phyloP scores from a whole-genome alignment of 2,113 vertebrate genomes.

The Siniperca knerii region DNA sequence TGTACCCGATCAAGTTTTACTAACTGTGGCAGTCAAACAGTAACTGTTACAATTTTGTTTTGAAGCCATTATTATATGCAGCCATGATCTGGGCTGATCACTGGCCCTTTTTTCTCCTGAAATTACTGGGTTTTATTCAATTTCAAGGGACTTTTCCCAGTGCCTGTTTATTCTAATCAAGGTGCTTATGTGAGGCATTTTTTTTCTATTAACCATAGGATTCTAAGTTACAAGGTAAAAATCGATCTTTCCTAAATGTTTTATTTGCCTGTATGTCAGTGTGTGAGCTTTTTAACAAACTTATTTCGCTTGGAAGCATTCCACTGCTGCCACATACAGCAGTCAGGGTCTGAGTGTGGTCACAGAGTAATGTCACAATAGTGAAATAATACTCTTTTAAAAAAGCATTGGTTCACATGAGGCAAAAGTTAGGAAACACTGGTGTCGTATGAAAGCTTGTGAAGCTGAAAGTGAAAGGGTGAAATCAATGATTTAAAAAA shows the following conservation, averaged over 20 bases:
- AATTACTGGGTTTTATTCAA: background rate
- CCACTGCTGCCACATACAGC: background rate
- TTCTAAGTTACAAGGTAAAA: background rate
- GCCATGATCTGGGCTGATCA: background rate
- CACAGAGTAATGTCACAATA: background rate
- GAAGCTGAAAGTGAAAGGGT: slow-evolving; percentile 41
- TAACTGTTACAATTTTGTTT: background rate
- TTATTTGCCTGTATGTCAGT: background rate
- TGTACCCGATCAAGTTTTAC: background rate
- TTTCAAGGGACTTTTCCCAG: background rate
- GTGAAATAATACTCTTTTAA: background rate
- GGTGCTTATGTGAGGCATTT: background rate
- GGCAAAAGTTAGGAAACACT: slow-evolving; percentile 8
- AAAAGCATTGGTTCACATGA: background rate
- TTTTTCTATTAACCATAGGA: background rate
- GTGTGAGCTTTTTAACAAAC: background rate
- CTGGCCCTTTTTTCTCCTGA: background rate
- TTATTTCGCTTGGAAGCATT: background rate
- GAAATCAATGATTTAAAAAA: slow-evolving; percentile 29
- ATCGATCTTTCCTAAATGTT: background rate
- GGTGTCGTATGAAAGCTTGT: slow-evolving; percentile 28
- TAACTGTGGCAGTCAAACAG: background rate
- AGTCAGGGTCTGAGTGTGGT: background rate
- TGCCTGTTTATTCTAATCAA: background rate
- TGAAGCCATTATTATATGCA: background rate